Evolutionary conservation across 2,797 vertebrate genomes (phyloP).

Genomic region (Ibycter americanus): DNA sequence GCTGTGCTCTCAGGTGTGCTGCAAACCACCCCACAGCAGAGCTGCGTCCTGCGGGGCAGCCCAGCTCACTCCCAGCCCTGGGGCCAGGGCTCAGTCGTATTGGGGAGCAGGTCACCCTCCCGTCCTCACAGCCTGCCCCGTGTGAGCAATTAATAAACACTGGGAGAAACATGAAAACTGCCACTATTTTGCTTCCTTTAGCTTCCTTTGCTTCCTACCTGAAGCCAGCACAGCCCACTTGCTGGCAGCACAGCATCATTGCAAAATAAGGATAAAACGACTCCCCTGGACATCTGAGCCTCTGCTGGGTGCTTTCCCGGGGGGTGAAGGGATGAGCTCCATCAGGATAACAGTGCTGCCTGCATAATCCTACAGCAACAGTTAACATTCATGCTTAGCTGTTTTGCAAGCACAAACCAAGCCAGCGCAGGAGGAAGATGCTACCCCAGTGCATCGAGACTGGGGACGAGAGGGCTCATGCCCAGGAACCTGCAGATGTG

Average conservation of each 20-base stretch:
- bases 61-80: background rate
- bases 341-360: background rate
- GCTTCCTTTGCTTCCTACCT: background rate
- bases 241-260: background rate
- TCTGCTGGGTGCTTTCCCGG: conserved; percentile 12
- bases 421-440: background rate
- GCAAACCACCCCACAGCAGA: background rate
- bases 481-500: background rate
- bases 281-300: background rate
- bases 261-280: background rate
- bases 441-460: background rate
- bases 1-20: accelerated
- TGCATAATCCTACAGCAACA: conserved; percentile 18
- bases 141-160: background rate
- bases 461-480: background rate
- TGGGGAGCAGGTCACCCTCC: accelerated
- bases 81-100: accelerated
- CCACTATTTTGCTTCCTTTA: background rate
- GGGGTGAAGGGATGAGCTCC: background rate
- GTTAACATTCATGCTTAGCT: background rate
- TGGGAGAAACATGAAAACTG: background rate
- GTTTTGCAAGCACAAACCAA: background rate
- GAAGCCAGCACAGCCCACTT: background rate
- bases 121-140: background rate
- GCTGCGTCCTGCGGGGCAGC: background rate